These are phyloP conservation scores for Falco biarmicus DNA, from an alignment of 2,797 vertebrate species.

Conservation along the genomic window DNA sequence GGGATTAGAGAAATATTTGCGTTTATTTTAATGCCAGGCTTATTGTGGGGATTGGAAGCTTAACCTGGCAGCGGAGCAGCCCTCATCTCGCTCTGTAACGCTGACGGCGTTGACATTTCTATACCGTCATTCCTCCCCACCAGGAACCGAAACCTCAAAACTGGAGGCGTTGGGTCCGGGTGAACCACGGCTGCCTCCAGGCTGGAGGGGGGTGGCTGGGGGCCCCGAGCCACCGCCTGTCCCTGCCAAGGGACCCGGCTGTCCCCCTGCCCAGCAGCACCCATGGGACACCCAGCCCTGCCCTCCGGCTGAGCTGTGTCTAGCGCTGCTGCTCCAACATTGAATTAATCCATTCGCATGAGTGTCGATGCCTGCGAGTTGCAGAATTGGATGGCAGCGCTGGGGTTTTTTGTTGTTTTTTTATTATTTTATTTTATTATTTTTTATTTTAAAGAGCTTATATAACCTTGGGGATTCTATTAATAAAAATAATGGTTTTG, in stretches of 20 bases:
- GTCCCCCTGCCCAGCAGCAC: background rate
- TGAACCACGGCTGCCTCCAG: background rate
- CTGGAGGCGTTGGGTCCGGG: background rate
- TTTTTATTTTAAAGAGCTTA: slow-evolving; percentile 11
- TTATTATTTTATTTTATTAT: background rate
- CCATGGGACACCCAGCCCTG: background rate
- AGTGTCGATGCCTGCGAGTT: background rate
- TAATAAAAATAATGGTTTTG: slow-evolving; percentile 69
- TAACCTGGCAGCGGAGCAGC: slow-evolving; percentile 6
- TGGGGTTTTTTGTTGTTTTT: background rate
- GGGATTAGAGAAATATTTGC: slow-evolving; percentile 41
- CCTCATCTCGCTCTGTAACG: fast-evolving
- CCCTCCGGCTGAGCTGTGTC: background rate
- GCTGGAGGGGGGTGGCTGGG: background rate
- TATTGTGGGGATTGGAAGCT: slow-evolving; percentile 3
- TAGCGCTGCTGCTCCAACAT: background rate
- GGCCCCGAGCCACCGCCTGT: background rate
- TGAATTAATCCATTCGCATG: background rate
- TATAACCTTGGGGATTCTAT: slow-evolving; percentile 69
- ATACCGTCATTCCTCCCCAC: background rate
- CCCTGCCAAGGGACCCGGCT: fast-evolving
- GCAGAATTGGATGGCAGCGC: background rate
- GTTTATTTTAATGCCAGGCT: slow-evolving; percentile 34
- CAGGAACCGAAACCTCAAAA: background rate
- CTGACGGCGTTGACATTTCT: background rate